Evolutionary conservation across 2,113 vertebrate genomes (phyloP).

Genomic region (Equus quagga): DNA sequence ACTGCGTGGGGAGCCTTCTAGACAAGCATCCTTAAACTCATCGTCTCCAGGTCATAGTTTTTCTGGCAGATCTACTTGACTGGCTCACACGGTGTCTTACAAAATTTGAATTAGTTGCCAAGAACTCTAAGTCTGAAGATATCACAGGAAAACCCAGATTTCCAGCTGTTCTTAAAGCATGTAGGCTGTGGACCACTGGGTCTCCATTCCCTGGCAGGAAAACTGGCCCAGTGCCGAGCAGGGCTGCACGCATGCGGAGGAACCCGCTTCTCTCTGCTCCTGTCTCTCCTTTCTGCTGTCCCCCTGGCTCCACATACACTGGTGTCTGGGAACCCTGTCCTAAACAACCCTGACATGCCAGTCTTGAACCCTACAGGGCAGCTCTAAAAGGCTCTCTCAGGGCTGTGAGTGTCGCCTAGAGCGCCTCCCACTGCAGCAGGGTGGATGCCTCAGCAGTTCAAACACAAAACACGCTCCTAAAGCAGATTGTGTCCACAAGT

Average conservation of each 20-base stretch:
- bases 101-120: background rate
- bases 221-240: background rate
- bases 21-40: background rate
- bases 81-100: background rate
- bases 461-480: too few relatives aligned
- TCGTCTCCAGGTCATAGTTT: background rate
- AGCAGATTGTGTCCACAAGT: background rate
- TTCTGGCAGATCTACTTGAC: background rate
- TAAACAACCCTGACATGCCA: background rate
- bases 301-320: background rate
- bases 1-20: background rate
- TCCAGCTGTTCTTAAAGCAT: background rate
- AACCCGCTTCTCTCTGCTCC: too few relatives aligned
- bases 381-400: too few relatives aligned
- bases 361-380: too few relatives aligned
- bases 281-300: background rate
- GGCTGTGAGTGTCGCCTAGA: too few relatives aligned
- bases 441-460: fast-evolving
- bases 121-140: background rate
- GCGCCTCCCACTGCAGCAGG: background rate
- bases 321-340: too few relatives aligned
- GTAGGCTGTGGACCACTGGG: fast-evolving
- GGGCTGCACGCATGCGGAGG: fast-evolving
- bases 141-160: background rate
- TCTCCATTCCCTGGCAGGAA: fast-evolving